These are phyloP conservation scores for Physeter macrocephalus DNA, from an alignment of 2,113 vertebrate genomes.

Conservation along the genomic window DNA sequence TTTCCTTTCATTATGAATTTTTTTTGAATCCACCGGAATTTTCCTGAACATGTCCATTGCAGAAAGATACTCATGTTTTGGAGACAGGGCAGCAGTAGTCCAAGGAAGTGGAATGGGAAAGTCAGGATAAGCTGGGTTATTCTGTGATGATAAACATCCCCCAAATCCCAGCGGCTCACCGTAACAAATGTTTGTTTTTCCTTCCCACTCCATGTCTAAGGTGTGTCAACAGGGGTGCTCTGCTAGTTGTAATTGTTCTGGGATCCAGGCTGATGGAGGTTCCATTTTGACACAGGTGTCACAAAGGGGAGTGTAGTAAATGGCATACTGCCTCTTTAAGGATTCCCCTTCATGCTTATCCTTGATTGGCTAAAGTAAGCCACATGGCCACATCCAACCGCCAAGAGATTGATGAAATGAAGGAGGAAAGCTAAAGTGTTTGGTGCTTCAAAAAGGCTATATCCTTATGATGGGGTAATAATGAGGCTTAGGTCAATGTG, in stretches of 20 bases:
- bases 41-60: not conserved
- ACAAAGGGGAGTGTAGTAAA: not conserved
- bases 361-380: conserved; percentile 32
- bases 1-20: not conserved
- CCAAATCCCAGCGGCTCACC: not conserved
- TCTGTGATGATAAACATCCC: not conserved
- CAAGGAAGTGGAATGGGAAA: not conserved
- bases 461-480: conserved; percentile 33
- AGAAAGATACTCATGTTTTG: not conserved
- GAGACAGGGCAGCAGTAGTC: not conserved
- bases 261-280: not conserved
- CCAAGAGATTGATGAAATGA: not conserved
- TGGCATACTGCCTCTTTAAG: not conserved
- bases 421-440: not conserved
- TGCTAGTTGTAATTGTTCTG: not conserved
- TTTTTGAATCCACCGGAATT: not conserved
- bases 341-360: not conserved
- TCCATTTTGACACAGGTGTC: not conserved
- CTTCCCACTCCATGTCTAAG: not conserved
- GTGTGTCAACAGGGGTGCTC: not conserved
- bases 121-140: not conserved
- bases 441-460: not conserved
- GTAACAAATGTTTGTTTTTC: not conserved
- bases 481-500: conserved; percentile 8
- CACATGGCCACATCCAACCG: not conserved